A percentile compares a stretch with the other conserved stretches of the same genome.
These are phyloP conservation scores for Cephus runcator DNA, from an alignment of 2,888 invertebrate genomes.

Conservation along the genomic window DNA sequence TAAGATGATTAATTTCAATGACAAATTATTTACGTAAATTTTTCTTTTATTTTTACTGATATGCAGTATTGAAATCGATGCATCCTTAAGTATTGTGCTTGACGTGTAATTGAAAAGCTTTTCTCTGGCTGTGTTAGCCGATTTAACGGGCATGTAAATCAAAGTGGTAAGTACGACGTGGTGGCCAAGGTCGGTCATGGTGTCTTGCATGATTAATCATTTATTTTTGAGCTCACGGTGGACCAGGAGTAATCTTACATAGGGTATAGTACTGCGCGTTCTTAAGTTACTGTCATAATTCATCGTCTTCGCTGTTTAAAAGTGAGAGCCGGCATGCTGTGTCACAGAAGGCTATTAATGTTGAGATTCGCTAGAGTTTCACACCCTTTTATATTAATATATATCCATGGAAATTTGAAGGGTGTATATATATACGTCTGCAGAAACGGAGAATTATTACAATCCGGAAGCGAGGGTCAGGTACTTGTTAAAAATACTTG, in stretches of 20 bases:
- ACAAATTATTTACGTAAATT: neutral
- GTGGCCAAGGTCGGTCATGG: conserved; percentile 28
- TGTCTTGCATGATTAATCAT: conserved; percentile 25
- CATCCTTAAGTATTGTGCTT: conserved; percentile 22
- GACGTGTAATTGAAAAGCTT: conserved; percentile 29
- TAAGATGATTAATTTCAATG: neutral
- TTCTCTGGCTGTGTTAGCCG: conserved; percentile 33
- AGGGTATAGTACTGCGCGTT: neutral
- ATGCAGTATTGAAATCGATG: conserved; percentile 24
- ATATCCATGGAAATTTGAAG: neutral
- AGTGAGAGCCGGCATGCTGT: neutral
- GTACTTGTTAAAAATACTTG: neutral
- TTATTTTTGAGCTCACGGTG: conserved; percentile 26
- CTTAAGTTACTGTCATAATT: neutral
- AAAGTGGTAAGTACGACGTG: conserved; percentile 44
- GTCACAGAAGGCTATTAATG: neutral
- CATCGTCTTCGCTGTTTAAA: neutral
- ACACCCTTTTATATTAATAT: neutral
- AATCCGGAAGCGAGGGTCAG: neutral
- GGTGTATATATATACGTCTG: neutral
- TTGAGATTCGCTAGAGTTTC: neutral
- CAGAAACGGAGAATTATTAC: neutral
- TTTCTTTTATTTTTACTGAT: neutral
- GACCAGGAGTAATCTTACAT: neutral
- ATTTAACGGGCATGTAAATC: conserved; percentile 48